Evolutionary conservation across 2,113 vertebrate genomes (phyloP), one percentile per base, ranked within the genome.

Genomic region (Sinocyclocheilus anophthalmus): DNA sequence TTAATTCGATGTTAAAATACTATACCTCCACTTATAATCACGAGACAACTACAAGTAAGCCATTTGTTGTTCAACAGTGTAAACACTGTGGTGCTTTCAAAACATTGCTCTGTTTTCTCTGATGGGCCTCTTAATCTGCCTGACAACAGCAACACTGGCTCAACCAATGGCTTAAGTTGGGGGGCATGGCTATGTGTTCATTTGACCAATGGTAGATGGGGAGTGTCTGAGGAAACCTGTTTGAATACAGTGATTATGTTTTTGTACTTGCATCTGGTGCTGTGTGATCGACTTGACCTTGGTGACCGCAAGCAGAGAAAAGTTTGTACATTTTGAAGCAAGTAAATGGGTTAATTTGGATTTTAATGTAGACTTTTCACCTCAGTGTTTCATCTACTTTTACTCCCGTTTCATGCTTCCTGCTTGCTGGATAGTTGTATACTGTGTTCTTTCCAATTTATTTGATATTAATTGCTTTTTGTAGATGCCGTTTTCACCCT

Each of bases 391-490:
- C 13, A 14, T 26, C 42, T 24, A n/a, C 70, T 73, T 26, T 48
- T 26, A 48, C n/a, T 4, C 22, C 3, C 4, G 2, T 59, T n/a
- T n/a, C 20, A 59, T 18, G 59, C 5, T 12, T 33, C 9, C 26
- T 84, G 84, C 78, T 67, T 81, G 48, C 22, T 55, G 83, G 72
- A 16, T 48, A 55, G 30, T 63, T 45, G 42, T 33, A 18, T 45
- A 30, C 37, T 42, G 7, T 42, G 7, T 9, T 42, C 7, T 26
- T 26, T 26, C 42, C 42, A 76, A 75, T 45, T 82, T 33, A 85
- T 57, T 53, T 79, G 22, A 69, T 65, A 83, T 82, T 88, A 86
- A 83, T 88, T 88, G 84, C 33, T 24, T 80, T 78, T 57, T 59
- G 76, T 24, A 61, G 55, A 63, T 80, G 57, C 77, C 13, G 14